phyloP scores from a whole-genome alignment of 2,888 invertebrate genomes.

The Caenorhabditis sp. region DNA sequence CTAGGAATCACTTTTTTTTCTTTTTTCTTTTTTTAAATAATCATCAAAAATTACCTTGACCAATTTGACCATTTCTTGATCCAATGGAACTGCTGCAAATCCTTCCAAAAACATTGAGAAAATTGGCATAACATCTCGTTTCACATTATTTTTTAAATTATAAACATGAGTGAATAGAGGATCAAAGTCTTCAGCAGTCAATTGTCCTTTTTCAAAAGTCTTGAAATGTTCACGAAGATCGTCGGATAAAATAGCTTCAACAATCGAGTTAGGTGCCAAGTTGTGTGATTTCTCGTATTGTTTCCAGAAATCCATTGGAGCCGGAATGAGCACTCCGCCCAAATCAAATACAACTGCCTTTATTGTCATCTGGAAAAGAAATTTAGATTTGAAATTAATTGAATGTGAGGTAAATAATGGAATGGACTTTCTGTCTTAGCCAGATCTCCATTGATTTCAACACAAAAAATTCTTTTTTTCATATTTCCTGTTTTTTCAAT shows the following conservation, averaged over 20 bases:
- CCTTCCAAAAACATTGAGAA: conserved; percentile 12
- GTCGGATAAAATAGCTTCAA: conserved; percentile 63
- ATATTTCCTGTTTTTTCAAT: no score
- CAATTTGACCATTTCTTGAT: conserved; percentile 34
- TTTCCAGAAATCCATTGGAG: conserved; percentile 71
- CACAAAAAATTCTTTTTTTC: no score
- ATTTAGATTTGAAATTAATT: background rate
- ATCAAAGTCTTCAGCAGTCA: conserved; percentile 71
- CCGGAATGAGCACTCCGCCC: conserved; percentile 73
- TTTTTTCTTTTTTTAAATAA: background rate
- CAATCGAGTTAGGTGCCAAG: conserved; percentile 68
- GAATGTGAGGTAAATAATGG: no score
- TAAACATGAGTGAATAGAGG: conserved; percentile 71
- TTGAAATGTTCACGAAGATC: conserved; percentile 51
- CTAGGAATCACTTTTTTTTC: conserved; percentile 16
- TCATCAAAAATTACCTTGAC: conserved; percentile 15
- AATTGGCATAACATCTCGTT: conserved; percentile 20
- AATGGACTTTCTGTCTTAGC: no score
- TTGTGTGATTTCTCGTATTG: conserved; percentile 62
- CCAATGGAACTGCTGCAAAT: conserved; percentile 9
- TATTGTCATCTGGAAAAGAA: conserved; percentile 8
- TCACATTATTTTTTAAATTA: conserved; percentile 58
- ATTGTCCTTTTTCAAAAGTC: conserved; percentile 72
- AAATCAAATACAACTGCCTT: conserved; percentile 74
- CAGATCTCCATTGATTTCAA: no score